These are phyloP conservation scores for Invenusta paracnida DNA, from an alignment of 2,888 invertebrate genomes.

Conservation along the genomic window DNA sequence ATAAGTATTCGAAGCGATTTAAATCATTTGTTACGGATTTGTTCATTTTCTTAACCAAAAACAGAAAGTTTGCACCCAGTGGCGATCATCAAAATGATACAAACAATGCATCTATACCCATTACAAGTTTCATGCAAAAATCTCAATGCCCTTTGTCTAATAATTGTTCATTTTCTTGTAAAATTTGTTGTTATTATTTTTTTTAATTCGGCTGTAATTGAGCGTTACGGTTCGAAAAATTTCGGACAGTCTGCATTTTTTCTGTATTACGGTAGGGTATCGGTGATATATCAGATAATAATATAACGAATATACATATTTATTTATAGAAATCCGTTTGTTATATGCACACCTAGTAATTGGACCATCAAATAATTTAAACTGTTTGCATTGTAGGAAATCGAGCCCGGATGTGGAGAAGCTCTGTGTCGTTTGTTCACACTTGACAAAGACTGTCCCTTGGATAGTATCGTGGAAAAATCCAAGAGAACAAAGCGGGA, in stretches of 20 bases:
- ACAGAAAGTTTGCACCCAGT: not conserved
- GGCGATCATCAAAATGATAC: not conserved
- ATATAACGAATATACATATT: too few species aligned
- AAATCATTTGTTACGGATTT: too few species aligned
- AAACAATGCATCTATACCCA: not conserved
- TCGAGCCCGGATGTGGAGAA: slow-evolving; percentile 88
- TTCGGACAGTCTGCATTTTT: not conserved
- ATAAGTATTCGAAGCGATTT: too few species aligned
- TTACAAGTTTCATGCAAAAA: not conserved
- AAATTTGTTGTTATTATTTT: not conserved
- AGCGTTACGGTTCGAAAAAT: not conserved
- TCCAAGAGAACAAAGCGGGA: slow-evolving; percentile 14
- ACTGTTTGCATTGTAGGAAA: slow-evolving; percentile 83
- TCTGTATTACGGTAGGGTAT: not conserved
- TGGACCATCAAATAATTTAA: too few species aligned
- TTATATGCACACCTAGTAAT: too few species aligned
- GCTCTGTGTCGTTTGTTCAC: slow-evolving; percentile 87
- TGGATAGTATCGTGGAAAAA: slow-evolving; percentile 42
- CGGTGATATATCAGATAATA: slow-evolving; percentile 11
- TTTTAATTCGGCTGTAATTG: slow-evolving; percentile 30
- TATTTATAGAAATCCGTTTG: too few species aligned
- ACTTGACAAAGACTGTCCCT: slow-evolving; percentile 66
- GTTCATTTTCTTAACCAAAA: too few species aligned
- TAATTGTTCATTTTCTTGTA: slow-evolving; percentile 5
- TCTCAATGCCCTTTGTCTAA: slow-evolving; percentile 1